These are phyloP conservation scores for Spodoptera frugiperda DNA, from an alignment of 1,140 invertebrate species.

Conservation along the genomic window DNA sequence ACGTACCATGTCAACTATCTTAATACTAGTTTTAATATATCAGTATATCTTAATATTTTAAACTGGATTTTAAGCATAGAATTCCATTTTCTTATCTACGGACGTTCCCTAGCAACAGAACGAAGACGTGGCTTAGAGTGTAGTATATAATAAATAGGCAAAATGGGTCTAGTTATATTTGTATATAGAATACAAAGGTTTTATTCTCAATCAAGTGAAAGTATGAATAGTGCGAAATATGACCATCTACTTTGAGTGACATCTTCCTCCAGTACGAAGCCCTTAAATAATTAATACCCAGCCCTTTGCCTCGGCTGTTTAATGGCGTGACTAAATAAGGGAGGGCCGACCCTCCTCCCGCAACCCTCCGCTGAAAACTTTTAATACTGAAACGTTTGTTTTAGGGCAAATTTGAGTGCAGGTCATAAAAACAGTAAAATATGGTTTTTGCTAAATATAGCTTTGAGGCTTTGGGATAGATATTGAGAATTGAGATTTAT, in stretches of 20 bases:
- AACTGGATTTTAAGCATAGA: too few species aligned
- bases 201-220: constrained; percentile 10
- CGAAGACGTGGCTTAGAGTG: too few species aligned
- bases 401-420: constrained; percentile 49
- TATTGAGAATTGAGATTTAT: too few species aligned
- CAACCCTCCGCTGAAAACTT: constrained; percentile 68
- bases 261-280: constrained; percentile 72
- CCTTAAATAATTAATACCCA: constrained; percentile 79
- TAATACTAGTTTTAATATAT: too few species aligned
- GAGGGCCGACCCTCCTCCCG: constrained; percentile 60
- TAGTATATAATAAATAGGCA: too few species aligned
- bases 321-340: constrained; percentile 82
- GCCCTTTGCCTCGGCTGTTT: constrained; percentile 79
- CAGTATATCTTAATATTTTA: too few species aligned
- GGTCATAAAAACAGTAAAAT: constrained; percentile 22
- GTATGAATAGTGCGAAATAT: constrained; percentile 57
- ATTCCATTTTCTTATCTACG: too few species aligned
- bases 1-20: too few species aligned
- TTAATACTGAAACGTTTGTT: constrained; percentile 77
- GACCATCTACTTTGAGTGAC: constrained; percentile 68
- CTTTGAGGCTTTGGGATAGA: background rate
- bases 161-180: too few species aligned
- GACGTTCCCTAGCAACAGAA: too few species aligned
- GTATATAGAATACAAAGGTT: background rate
- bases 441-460: background rate